Evolutionary conservation across 2,797 vertebrate genomes (phyloP), one percentile per base, ranked within the genome.

Genomic region (Spondyliosoma cantharus): DNA sequence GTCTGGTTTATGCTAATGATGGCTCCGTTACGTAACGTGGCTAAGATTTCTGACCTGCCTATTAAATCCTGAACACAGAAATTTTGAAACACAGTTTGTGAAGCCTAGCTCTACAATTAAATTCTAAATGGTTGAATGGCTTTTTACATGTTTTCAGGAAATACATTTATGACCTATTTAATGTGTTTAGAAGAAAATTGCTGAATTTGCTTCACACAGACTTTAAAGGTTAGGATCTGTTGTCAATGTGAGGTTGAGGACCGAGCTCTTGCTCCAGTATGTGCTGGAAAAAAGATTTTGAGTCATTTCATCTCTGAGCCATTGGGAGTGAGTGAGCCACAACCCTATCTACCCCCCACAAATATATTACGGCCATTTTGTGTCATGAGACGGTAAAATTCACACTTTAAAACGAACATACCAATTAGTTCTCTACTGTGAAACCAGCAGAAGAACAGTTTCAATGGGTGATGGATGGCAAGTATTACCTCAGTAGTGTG

Each of bases 351-450:
- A 32, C 32, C 27, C 56, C 60, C 37, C 43, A 56, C 60, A 69
- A 49, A 68, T 71, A 57, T 32, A 60, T 71, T 14, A 73, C 2
- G 15, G 59, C 8, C 68, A 59, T 65, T 82, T 67, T 62, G 53
- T 59, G 76, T 80, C 67, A 74, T 5, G 50, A 20, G 56, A 63
- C 43, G n/a, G 61, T 72, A 65, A 72, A 75, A 77, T 48, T 19
- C 17, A 29, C 37, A 48, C 76, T 91, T 78, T 52, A 65, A 81
- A 90, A 84, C 75, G 50, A 91, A 89, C 88, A 90, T 63, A 72
- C 60, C 80, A 86, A 90, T 87, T 85, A 76, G 80, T 84, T n/a
- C 8, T 70, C 49, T 45, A 54, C 77, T 85, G 46, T 84, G 76
- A 85, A 75, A 78, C 7, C 67, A 77, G 71, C 58, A 78, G 53